phyloP scores from a whole-genome alignment of 2,888 invertebrate species.

The Pachymerium ferrugineum region DNA sequence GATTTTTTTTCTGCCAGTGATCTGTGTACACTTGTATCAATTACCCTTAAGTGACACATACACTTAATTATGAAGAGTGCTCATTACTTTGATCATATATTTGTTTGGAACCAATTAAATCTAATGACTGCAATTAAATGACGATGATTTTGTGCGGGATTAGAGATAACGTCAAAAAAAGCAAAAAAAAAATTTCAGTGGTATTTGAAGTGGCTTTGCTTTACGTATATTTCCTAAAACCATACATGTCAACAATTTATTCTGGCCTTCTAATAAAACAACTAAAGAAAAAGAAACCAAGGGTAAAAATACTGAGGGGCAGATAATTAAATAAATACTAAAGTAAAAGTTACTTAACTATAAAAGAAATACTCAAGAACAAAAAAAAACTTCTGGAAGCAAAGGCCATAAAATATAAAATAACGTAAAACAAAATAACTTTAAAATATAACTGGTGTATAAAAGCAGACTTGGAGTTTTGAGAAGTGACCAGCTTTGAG shows the following conservation, averaged over 20 bases:
- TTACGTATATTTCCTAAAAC: not conserved
- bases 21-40: too few species aligned
- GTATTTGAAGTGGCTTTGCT: not conserved
- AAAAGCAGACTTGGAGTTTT: conserved; percentile 20
- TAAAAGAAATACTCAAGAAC: not conserved
- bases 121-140: too few species aligned
- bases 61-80: too few species aligned
- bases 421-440: conserved; percentile 2
- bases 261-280: not conserved
- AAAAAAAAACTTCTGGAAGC: not conserved
- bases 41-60: too few species aligned
- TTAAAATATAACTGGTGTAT: not conserved
- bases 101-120: too few species aligned
- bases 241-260: not conserved
- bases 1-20: too few species aligned
- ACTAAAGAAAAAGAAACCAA: not conserved
- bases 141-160: too few species aligned
- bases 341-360: not conserved
- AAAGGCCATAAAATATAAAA: not conserved
- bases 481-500: conserved; percentile 25
- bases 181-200: not conserved
- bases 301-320: not conserved
- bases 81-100: too few species aligned
- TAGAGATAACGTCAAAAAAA: not conserved
- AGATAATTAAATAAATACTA: not conserved